Conservation (phyloP, 1,140 invertebrate species). For the Frieseomelitta varia region DNA sequence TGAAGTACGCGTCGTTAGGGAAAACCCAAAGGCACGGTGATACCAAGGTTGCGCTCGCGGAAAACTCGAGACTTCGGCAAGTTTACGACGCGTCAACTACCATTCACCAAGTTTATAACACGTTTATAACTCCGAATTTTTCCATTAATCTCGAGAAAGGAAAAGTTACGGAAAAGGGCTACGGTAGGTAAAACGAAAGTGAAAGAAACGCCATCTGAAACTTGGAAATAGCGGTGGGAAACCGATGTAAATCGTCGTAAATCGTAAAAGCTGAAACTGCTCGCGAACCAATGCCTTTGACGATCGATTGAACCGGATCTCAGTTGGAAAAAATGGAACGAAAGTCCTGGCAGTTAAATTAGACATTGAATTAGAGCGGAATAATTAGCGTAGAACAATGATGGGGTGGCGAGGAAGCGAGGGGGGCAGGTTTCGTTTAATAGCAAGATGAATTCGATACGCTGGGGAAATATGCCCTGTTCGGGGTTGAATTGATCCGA, state of each 20-base stretch:
- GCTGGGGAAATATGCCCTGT: constrained; percentile 51
- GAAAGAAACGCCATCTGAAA: not conserved
- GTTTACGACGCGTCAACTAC: too few relatives aligned
- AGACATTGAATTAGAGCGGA: not conserved
- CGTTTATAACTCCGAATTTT: too few relatives aligned
- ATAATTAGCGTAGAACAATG: not conserved
- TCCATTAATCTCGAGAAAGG: too few relatives aligned
- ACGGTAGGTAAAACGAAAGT: too few relatives aligned
- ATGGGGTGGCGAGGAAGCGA: not conserved
- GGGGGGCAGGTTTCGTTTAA: not conserved
- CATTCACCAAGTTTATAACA: too few relatives aligned
- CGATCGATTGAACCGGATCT: not conserved
- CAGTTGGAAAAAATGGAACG: not conserved
- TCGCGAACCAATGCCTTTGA: not conserved
- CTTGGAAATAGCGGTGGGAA: not conserved
- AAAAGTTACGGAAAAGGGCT: too few relatives aligned
- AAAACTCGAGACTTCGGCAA: too few relatives aligned
- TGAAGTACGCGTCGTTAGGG: too few relatives aligned
- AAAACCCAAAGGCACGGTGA: too few relatives aligned
- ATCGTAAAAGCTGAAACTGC: not conserved
- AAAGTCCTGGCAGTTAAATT: not conserved
- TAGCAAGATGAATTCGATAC: constrained; percentile 9
- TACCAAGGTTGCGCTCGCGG: too few relatives aligned
- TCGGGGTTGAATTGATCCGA: constrained; percentile 41
- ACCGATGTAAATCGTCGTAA: not conserved